Conservation (phyloP, 2,797 vertebrate genomes). For the Holocentrus rufus region DNA sequence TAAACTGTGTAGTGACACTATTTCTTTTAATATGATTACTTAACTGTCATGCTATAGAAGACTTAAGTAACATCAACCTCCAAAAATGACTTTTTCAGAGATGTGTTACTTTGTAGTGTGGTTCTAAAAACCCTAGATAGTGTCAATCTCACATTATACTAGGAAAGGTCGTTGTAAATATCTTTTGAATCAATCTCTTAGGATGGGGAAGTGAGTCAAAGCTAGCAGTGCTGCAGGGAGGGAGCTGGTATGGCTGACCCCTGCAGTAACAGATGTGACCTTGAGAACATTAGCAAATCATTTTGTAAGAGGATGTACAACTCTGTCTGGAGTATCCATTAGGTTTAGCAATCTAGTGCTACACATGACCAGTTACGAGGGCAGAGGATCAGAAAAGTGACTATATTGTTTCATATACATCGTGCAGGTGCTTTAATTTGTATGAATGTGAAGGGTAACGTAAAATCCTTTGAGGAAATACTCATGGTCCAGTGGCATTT, state of each 20-base stretch:
- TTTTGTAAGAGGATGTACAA: constrained; percentile 22
- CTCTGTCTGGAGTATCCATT: constrained; percentile 6
- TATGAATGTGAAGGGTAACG: constrained; percentile 1
- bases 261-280: constrained; percentile 29
- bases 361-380: background rate
- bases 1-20: no score
- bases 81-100: background rate
- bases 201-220: background rate
- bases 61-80: background rate
- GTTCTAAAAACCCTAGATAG: background rate
- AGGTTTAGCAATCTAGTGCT: background rate
- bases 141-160: background rate
- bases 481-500: background rate
- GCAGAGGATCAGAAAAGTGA: background rate
- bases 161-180: background rate
- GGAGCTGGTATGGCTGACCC: constrained; percentile 31
- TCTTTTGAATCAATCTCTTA: background rate
- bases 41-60: background rate
- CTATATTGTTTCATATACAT: constrained; percentile 1
- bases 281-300: constrained; percentile 38
- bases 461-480: background rate
- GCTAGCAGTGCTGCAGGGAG: constrained; percentile 25
- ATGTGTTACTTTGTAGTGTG: background rate
- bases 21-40: background rate
- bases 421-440: background rate